Base-by-base conservation (phyloP, 2,888 invertebrate species). In the Dryococelus australis region DNA sequence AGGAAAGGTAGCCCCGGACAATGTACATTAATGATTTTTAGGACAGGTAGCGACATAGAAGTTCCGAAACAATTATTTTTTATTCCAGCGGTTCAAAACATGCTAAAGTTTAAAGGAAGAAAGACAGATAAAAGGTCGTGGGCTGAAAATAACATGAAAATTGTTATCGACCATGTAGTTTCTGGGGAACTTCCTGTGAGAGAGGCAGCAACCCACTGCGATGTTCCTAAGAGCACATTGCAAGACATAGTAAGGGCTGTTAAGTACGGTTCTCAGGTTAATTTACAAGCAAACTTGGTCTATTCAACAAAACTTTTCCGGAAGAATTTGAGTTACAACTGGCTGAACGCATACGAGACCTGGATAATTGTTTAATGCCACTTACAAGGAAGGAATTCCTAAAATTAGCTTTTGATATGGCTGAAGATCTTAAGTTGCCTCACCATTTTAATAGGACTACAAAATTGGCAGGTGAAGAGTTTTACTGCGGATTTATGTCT, bases 361-460 rank as follows among this genome's bases (percentile, higher is more conserved):
- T n/a, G n/a, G n/a, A n/a, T n/a, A n/a, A n/a, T n/a, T n/a, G n/a
- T n/a, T n/a, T n/a, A n/a, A n/a, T n/a, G n/a, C n/a, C n/a, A n/a
- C n/a, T n/a, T n/a, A n/a, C n/a, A n/a, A n/a, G n/a, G n/a, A n/a
- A n/a, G n/a, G n/a, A n/a, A n/a, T n/a, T n/a, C n/a, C n/a, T n/a
- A n/a, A n/a, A n/a, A n/a, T n/a, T n/a, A n/a, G n/a, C n/a, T n/a
- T n/a, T n/a, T n/a, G n/a, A n/a, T n/a, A n/a, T n/a, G n/a, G n/a
- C n/a, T n/a, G n/a, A n/a, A n/a, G n/a, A n/a, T n/a, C n/a, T n/a
- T n/a, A n/a, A n/a, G n/a, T n/a, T n/a, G n/a, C n/a, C n/a, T n/a
- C 89, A 89, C 84, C 78, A 87, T 26, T 90, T 90, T 43, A 89
- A 89, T 65, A 88, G 88, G 84, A 80, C 85, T n/a, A 88, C 88